Conservation (phyloP, 1,140 invertebrate genomes). For the Procambarus virginalis region DNA sequence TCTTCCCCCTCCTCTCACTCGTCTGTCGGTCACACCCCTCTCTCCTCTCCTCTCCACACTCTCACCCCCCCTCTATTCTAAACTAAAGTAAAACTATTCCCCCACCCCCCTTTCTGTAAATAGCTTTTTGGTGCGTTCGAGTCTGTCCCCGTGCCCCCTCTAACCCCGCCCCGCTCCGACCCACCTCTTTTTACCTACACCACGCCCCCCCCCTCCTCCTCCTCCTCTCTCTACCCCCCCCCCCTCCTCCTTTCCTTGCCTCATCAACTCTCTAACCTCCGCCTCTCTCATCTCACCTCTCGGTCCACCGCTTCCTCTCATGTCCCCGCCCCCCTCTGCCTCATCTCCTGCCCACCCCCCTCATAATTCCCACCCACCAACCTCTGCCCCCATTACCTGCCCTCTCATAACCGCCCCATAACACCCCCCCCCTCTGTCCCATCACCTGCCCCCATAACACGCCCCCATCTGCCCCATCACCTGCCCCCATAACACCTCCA, state of each 20-base stretch:
- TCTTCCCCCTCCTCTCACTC: too few relatives aligned
- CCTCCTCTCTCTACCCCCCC: background rate
- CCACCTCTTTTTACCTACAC: background rate
- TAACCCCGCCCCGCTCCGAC: too few relatives aligned
- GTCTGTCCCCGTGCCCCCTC: too few relatives aligned
- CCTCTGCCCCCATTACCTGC: background rate
- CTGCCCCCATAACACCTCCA: background rate
- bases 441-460: background rate
- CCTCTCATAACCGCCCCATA: background rate
- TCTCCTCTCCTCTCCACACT: too few relatives aligned
- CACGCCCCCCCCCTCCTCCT: background rate
- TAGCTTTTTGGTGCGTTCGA: too few relatives aligned
- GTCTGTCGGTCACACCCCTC: too few relatives aligned
- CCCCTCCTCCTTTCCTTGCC: background rate
- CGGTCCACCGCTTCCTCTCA: background rate
- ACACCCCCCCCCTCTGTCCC: background rate
- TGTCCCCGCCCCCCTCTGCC: background rate
- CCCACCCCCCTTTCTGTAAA: too few relatives aligned
- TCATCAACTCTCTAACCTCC: background rate
- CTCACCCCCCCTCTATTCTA: too few relatives aligned
- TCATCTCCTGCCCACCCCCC: background rate
- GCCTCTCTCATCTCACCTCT: background rate
- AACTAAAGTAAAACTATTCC: too few relatives aligned
- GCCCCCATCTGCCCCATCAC: background rate
- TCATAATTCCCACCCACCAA: background rate